Evolutionary conservation across 2,113 vertebrate genomes (phyloP).

Genomic region (Carassius auratus): DNA sequence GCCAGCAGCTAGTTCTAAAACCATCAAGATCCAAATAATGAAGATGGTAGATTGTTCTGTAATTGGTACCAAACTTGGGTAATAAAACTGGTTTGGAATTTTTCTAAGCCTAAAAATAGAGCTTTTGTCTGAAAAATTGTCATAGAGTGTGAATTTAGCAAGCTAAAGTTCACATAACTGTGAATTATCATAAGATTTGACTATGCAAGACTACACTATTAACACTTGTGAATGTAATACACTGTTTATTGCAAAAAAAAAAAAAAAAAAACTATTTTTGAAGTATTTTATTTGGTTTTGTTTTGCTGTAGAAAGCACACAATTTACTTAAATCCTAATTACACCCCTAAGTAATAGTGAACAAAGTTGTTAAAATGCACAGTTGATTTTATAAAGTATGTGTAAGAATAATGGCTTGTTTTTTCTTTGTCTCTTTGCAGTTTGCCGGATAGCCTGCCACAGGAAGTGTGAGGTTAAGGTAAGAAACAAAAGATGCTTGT

Average conservation of each 20-base stretch:
- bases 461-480: constrained; percentile 94
- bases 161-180: not conserved
- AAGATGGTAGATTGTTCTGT: not conserved
- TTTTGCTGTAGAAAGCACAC: constrained; percentile 17
- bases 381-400: constrained; percentile 45
- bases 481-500: constrained; percentile 66
- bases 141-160: not conserved
- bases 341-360: not conserved
- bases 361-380: constrained; percentile 30
- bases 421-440: constrained; percentile 64
- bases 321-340: not conserved
- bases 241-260: not conserved
- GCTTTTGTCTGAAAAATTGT: not conserved
- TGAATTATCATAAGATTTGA: not conserved
- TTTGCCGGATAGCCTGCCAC: constrained; percentile 88
- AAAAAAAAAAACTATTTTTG: not conserved
- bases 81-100: not conserved
- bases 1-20: not conserved
- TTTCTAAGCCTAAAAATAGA: not conserved
- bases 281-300: constrained; percentile 24
- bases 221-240: not conserved
- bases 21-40: not conserved
- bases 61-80: not conserved
- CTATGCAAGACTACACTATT: not conserved
- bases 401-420: constrained; percentile 24